These are phyloP conservation scores for Stenotaenia linearis DNA, from an alignment of 2,888 invertebrate genomes.

Conservation along the genomic window DNA sequence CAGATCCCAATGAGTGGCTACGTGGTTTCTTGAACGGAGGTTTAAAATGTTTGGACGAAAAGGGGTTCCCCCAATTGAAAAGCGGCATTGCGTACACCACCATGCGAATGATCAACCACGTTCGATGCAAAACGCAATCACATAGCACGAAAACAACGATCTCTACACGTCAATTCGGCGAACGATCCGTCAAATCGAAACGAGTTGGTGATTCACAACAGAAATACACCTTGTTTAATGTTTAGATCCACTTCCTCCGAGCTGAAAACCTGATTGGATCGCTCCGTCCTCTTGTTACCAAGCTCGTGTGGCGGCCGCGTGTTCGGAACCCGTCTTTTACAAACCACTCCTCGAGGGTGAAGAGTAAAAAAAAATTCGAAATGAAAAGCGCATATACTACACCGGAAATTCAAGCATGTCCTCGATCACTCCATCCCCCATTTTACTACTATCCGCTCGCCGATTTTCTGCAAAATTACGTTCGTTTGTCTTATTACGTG, in stretches of 20 bases:
- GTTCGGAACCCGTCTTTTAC: not conserved
- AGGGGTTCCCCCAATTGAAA: constrained; percentile 33
- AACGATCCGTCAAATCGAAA: not conserved
- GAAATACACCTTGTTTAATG: not conserved
- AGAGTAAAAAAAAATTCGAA: not conserved
- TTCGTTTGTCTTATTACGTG: too few species aligned
- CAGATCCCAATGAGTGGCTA: constrained; percentile 33
- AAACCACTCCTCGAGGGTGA: not conserved
- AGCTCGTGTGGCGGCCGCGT: not conserved
- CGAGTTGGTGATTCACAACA: too few species aligned
- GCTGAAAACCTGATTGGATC: not conserved
- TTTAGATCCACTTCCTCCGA: not conserved
- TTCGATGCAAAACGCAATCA: not conserved
- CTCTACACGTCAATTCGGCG: not conserved
- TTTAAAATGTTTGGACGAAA: constrained; percentile 34
- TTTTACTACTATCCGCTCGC: not conserved
- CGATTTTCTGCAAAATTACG: too few species aligned
- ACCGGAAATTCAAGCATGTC: not conserved
- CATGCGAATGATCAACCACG: not conserved
- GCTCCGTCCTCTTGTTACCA: not conserved
- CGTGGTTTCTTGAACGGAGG: constrained; percentile 35
- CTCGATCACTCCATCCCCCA: not conserved
- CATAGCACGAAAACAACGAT: not conserved
- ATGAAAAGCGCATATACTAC: not conserved
- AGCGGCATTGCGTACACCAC: constrained; percentile 32